Percentiles rank a stretch among this genome's conserved stretches.
Evolutionary conservation across 2,888 invertebrate genomes (phyloP).

Genomic region (Cerastoderma edule): DNA sequence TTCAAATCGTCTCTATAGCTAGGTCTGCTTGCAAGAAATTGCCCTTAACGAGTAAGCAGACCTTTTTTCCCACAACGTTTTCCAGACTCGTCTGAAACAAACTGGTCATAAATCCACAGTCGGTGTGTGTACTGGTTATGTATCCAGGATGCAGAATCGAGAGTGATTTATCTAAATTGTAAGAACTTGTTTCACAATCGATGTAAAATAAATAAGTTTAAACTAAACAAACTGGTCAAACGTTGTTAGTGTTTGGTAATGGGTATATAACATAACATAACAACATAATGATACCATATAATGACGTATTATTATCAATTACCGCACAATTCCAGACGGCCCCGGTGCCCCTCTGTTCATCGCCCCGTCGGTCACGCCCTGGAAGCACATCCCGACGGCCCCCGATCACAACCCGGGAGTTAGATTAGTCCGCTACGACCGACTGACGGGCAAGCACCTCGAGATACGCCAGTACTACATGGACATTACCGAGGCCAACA

Average conservation of each 20-base stretch:
- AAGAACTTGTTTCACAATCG: too few relatives aligned
- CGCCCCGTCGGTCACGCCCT: slow-evolving; percentile 95
- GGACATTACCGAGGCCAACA: slow-evolving; percentile 88
- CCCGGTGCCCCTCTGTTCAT: slow-evolving; percentile 94
- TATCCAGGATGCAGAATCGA: not conserved
- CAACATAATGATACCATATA: too few relatives aligned
- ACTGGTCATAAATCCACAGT: too few relatives aligned
- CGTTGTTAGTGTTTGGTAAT: too few relatives aligned
- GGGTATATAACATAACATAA: too few relatives aligned
- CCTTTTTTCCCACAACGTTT: too few relatives aligned
- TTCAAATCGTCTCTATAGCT: too few relatives aligned
- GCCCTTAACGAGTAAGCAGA: too few relatives aligned
- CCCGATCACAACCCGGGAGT: slow-evolving; percentile 92
- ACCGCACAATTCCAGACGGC: slow-evolving; percentile 84
- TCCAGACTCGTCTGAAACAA: too few relatives aligned
- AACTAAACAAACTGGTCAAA: too few relatives aligned
- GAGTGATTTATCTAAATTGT: too few relatives aligned
- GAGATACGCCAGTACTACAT: slow-evolving; percentile 96
- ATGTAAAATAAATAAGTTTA: too few relatives aligned
- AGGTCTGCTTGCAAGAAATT: not conserved
- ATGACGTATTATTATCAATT: not conserved
- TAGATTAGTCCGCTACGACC: slow-evolving; percentile 95
- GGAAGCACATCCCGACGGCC: slow-evolving; percentile 86
- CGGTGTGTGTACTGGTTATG: not conserved
- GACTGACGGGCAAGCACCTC: slow-evolving; percentile 87